Evolutionary conservation across 2,888 invertebrate species (phyloP), one percentile per base, ranked within the genome.

Genomic region (Epirrhoe tristata): DNA sequence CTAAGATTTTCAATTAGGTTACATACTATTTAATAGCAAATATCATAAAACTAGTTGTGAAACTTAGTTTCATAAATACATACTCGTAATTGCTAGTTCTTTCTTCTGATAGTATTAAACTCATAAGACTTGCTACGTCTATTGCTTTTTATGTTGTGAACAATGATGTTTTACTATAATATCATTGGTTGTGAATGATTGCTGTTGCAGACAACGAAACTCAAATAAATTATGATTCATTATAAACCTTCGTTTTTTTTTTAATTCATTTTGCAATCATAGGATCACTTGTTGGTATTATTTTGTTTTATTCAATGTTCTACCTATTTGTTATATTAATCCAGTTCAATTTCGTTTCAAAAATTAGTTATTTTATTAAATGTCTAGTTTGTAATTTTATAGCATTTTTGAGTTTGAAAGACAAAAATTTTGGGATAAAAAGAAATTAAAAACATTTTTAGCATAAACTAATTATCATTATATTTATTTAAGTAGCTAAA

Each of bases 161-260:
- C 24, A 24, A 24, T 24, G 24, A 24, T 24, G 3, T 24, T 24
- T 24, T 3, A 24, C 3, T 24, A 24, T n/a, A n/a, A n/a, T 24
- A 24, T 24, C 24, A 34, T 34, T 12, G 12, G 39, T 43, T 43
- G 39, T 43, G 52, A 65, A 68, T 61, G 58, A 76, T 48, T 66
- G 55, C 78, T 78, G 74, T 74, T 76, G 76, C 73, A 80, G 77
- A 85, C 86, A 88, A 88, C 86, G 87, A 88, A 87, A 81, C 77
- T 75, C 73, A 78, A 83, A 82, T 83, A 84, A 85, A 83, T 78
- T 81, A 84, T 81, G 81, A 83, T 74, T 78, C 69, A 81, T 78
- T 75, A 73, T 72, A 67, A 63, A 39, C 12, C 57, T 74, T 64
- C 71, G 64, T 65, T 64, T 70, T 71, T 77, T 57, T 51, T 61